A percentile compares a stretch with the other conserved stretches of the same genome.
Evolutionary conservation across 2,113 vertebrate genomes (phyloP).

Genomic region (Galemys pyrenaicus): DNA sequence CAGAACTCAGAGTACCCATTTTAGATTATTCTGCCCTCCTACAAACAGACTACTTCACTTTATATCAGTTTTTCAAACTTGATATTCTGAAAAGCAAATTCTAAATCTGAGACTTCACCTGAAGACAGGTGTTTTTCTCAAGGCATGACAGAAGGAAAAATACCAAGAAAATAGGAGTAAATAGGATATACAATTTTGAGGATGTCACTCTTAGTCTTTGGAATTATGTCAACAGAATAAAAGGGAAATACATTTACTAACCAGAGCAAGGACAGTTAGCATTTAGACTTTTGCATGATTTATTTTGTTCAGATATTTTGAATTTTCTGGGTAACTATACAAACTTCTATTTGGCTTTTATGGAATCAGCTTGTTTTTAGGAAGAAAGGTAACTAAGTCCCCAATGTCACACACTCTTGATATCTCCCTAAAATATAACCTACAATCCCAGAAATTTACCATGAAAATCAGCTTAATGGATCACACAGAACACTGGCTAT

Average conservation of each 20-base stretch:
- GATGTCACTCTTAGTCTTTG: not conserved
- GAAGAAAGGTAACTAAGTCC: not conserved
- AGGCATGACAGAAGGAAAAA: not conserved
- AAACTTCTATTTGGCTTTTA: not conserved
- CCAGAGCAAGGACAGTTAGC: not conserved
- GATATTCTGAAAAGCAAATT: conserved; percentile 4
- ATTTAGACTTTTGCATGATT: not conserved
- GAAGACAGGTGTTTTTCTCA: not conserved
- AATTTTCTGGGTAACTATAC: not conserved
- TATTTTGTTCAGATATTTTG: not conserved
- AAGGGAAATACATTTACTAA: not conserved
- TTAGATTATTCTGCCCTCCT: not conserved
- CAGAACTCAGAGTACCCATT: not conserved
- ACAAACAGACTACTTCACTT: not conserved
- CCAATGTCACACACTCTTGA: not conserved
- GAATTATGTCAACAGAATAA: not conserved
- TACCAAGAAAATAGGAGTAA: not conserved
- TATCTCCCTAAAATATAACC: not conserved
- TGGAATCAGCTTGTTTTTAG: not conserved
- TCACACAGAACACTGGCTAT: not conserved
- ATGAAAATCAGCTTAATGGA: not conserved
- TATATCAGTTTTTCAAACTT: not conserved
- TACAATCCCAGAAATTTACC: not conserved
- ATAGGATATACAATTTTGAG: not conserved
- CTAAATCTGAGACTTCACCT: not conserved